Conservation (phyloP, 2,888 invertebrate species). For the Eudemis profundana region DNA sequence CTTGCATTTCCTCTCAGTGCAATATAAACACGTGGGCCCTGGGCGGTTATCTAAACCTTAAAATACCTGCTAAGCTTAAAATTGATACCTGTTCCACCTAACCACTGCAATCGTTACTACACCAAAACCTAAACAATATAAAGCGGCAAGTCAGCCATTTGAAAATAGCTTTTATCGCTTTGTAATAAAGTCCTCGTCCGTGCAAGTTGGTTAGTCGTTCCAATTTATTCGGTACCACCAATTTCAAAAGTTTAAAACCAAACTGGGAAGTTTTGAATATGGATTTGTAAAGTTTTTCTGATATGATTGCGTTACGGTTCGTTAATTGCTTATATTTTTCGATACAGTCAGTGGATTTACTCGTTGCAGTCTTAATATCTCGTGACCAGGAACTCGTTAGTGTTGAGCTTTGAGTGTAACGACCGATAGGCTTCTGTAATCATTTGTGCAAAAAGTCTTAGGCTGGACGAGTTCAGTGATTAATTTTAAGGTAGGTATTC, state of each 20-base stretch:
- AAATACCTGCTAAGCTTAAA: constrained; percentile 20
- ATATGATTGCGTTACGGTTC: not conserved
- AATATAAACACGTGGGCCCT: constrained; percentile 21
- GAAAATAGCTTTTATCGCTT: constrained; percentile 6
- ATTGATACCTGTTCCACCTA: constrained; percentile 24
- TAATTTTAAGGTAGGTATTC: too few species aligned
- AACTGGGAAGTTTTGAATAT: constrained; percentile 26
- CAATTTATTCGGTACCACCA: constrained; percentile 2
- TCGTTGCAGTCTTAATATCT: not conserved
- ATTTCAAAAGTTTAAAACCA: constrained; percentile 21
- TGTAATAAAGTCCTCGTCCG: not conserved
- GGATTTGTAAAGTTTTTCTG: constrained; percentile 22
- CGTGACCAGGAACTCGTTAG: constrained; percentile 4
- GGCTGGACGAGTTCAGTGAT: too few species aligned
- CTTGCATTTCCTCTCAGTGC: constrained; percentile 19
- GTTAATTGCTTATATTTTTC: not conserved
- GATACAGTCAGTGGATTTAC: constrained; percentile 4
- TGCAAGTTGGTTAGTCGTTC: not conserved
- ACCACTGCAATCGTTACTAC: not conserved
- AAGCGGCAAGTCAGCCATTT: not conserved
- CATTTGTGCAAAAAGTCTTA: too few species aligned
- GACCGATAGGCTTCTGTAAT: constrained; percentile 2
- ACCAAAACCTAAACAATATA: not conserved
- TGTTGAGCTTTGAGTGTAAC: not conserved
- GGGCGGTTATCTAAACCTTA: constrained; percentile 10